Percentiles rank a stretch among this genome's conserved stretches.
Conservation (phyloP, 2,797 vertebrate genomes). For the Mareca penelope region DNA sequence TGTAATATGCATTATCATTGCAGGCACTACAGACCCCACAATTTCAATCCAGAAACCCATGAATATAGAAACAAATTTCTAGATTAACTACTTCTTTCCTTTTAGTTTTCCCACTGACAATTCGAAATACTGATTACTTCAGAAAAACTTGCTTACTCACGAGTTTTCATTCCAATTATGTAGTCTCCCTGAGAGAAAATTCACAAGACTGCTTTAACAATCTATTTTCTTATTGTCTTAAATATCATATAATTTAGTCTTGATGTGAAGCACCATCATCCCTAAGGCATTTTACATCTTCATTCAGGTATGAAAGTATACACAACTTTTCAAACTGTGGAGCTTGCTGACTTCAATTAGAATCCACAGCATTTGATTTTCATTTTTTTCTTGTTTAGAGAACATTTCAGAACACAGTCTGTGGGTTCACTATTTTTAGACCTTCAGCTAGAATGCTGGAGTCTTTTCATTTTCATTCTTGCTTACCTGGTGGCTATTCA, state of each 20-base stretch:
- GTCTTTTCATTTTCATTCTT: not conserved
- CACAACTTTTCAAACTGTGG: not conserved
- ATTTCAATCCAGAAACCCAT: not conserved
- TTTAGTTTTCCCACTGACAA: not conserved
- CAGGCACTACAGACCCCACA: not conserved
- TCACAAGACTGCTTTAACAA: not conserved
- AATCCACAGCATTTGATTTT: not conserved
- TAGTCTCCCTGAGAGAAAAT: not conserved
- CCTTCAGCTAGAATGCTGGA: not conserved
- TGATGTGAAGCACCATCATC: not conserved
- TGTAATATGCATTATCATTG: not conserved
- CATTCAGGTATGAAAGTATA: conserved; percentile 1
- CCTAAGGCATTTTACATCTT: not conserved
- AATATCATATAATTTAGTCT: not conserved
- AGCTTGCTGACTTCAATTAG: not conserved
- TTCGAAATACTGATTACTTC: not conserved
- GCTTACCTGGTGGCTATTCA: not conserved
- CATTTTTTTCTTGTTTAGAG: not conserved
- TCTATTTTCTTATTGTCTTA: not conserved
- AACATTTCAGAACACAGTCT: not conserved
- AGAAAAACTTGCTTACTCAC: not conserved
- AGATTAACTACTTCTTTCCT: not conserved
- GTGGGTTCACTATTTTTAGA: not conserved
- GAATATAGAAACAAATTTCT: not conserved
- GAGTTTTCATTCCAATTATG: not conserved